Conservation (phyloP, 2,113 vertebrate genomes). For the Calidris pugnax region DNA sequence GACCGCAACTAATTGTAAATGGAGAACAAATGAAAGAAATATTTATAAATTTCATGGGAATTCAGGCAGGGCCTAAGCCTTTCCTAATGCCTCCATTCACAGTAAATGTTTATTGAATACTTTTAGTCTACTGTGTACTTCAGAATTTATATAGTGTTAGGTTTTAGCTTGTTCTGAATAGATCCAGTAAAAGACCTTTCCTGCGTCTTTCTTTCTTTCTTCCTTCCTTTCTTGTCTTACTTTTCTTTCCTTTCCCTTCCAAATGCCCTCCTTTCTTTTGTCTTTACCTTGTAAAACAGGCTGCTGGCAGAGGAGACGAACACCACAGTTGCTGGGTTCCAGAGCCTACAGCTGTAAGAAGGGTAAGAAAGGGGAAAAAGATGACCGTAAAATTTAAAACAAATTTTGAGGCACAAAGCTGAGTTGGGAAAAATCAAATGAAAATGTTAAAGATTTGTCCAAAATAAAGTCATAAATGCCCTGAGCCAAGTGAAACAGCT, state of each 20-base stretch:
- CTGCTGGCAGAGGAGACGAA: constrained; percentile 23
- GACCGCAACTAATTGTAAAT: constrained; percentile 96
- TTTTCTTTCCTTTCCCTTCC: background rate
- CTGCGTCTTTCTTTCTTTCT: background rate
- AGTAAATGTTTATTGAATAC: constrained; percentile 83
- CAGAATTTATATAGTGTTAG: constrained; percentile 79
- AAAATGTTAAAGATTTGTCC: constrained; percentile 79
- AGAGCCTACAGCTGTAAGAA: constrained; percentile 72
- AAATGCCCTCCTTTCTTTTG: constrained; percentile 29
- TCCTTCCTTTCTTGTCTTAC: background rate
- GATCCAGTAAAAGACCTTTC: constrained; percentile 31
- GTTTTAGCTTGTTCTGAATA: constrained; percentile 68
- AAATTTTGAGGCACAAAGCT: constrained; percentile 75
- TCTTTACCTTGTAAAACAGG: constrained; percentile 31
- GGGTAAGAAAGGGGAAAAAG: background rate
- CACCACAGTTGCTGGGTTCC: constrained; percentile 59
- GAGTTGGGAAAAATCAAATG: constrained; percentile 78
- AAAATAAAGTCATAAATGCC: constrained; percentile 82
- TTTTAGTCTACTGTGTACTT: constrained; percentile 76
- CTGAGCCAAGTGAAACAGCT: constrained; percentile 80
- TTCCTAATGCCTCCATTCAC: constrained; percentile 84
- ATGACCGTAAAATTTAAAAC: constrained; percentile 82
- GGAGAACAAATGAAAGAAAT: constrained; percentile 99
- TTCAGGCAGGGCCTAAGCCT: constrained; percentile 86
- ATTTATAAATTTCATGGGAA: constrained; percentile 99